phyloP scores from a whole-genome alignment of 1,140 invertebrate genomes.

The Laupala kohalensis region DNA sequence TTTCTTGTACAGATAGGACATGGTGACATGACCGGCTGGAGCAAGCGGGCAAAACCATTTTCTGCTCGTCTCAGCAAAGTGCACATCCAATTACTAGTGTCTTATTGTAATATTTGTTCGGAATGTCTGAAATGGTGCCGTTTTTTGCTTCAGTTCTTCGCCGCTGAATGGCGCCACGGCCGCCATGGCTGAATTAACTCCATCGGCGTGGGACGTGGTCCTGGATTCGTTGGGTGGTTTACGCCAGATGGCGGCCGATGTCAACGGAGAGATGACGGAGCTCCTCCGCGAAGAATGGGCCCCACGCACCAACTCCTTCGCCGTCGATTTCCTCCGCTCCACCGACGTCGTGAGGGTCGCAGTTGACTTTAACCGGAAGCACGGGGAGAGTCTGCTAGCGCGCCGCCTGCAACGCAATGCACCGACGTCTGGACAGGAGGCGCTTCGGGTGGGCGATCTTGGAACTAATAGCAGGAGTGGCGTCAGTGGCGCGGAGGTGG shows the following conservation, averaged over 20 bases:
- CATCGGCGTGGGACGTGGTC: conserved; percentile 35
- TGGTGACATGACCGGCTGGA: too few species aligned
- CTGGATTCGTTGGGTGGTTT: conserved; percentile 36
- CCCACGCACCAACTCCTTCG: conserved; percentile 40
- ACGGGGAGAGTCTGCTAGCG: not conserved
- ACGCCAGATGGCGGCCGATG: conserved; percentile 37
- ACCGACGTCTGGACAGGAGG: too few species aligned
- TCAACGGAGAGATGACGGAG: conserved; percentile 40
- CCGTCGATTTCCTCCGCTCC: conserved; percentile 43
- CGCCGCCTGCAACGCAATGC: too few species aligned
- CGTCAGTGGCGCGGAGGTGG: too few species aligned
- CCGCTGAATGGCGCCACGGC: conserved; percentile 17
- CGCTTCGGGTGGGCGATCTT: too few species aligned
- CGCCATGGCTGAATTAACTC: conserved; percentile 51
- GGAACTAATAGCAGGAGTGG: too few species aligned
- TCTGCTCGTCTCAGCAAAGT: too few species aligned
- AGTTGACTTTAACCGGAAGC: conserved; percentile 34
- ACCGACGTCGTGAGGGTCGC: conserved; percentile 42
- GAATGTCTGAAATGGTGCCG: too few species aligned
- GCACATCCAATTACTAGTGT: too few species aligned
- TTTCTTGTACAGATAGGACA: too few species aligned
- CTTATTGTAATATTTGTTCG: too few species aligned
- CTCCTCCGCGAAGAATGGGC: conserved; percentile 40
- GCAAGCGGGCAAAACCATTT: too few species aligned
- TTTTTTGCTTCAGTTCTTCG: not conserved